Evolutionary conservation across 2,113 vertebrate genomes (phyloP), one percentile per base, ranked within the genome.

Genomic region (Columba janthina): DNA sequence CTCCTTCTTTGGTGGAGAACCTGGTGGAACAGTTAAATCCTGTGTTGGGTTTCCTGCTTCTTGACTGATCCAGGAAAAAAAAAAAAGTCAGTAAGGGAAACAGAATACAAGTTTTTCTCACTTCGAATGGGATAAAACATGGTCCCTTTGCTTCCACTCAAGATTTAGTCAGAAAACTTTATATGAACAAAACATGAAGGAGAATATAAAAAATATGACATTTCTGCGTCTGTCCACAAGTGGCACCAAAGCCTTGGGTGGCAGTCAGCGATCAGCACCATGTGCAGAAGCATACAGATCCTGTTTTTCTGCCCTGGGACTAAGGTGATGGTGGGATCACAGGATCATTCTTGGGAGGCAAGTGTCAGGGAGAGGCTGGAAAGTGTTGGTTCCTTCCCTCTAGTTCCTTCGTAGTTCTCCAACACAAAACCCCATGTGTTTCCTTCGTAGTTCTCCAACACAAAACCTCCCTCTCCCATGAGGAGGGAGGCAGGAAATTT

Each of bases 221-320:
- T 38, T 62, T 61, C 14, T 48, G 9, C 10, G 18, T 7, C 15
- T 10, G 9, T 34, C 9, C 9, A 51, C 18, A 62, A 57, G 50
- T 22, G 22, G 15, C 40, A 60, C 8, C 32, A 57, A 46, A 62
- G 29, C 21, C 58, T 66, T 75, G 14, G 15, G 17, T 12, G 17
- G 32, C 36, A 48, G 16, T 16, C 60, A 53, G 26, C 4, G 15
- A 46, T 46, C 44, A 46, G 44, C 18, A 19, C 18, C 44, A 46
- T 19, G 44, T 46, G 8, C 44, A 46, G 34, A 74, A 34, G 18
- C 31, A 13, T 32, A 29, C 10, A n/a, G 24, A 85, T 78, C 12
- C n/a, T n/a, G 8, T 34, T 65, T 61, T 90, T 9, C 25, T 67
- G n/a, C 15, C 21, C 18, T 65, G 0, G 0, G 24, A 19, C 48